phyloP scores from a whole-genome alignment of 2,888 invertebrate species.

The Noctua janthina region DNA sequence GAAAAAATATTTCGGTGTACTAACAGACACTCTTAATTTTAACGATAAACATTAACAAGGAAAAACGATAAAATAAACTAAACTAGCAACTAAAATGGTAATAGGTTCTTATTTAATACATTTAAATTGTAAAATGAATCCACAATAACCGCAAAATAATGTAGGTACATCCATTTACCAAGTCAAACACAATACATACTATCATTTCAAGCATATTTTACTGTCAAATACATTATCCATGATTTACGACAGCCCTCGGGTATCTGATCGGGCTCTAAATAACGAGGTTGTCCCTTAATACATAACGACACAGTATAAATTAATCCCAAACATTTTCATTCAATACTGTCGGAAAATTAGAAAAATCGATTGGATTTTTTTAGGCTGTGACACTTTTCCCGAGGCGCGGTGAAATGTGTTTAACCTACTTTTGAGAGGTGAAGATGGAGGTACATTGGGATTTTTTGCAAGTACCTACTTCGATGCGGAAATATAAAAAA shows the following conservation, averaged over 20 bases:
- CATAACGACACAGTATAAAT: slow-evolving; percentile 51
- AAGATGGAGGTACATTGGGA: slow-evolving; percentile 35
- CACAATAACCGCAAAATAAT: slow-evolving; percentile 4
- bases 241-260: slow-evolving; percentile 64
- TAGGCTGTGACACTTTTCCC: slow-evolving; percentile 42
- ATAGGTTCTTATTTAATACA: background rate
- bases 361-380: slow-evolving; percentile 13
- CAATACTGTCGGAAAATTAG: background rate
- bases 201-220: slow-evolving; percentile 68
- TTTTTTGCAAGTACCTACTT: slow-evolving; percentile 31
- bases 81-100: background rate
- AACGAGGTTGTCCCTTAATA: slow-evolving; percentile 59
- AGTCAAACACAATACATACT: slow-evolving; percentile 56
- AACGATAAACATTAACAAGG: background rate
- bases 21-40: background rate
- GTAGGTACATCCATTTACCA: slow-evolving; percentile 23
- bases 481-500: slow-evolving; percentile 19
- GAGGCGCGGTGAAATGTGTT: slow-evolving; percentile 46
- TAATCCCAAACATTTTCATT: slow-evolving; percentile 21
- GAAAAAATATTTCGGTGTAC: background rate
- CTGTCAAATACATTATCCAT: slow-evolving; percentile 68
- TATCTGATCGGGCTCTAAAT: slow-evolving; percentile 67
- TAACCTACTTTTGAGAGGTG: slow-evolving; percentile 52
- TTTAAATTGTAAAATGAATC: background rate
- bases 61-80: background rate